A percentile compares a stretch with the other conserved stretches of the same genome.
These are phyloP conservation scores for Strix uralensis DNA, from an alignment of 2,113 vertebrate species.

Conservation along the genomic window DNA sequence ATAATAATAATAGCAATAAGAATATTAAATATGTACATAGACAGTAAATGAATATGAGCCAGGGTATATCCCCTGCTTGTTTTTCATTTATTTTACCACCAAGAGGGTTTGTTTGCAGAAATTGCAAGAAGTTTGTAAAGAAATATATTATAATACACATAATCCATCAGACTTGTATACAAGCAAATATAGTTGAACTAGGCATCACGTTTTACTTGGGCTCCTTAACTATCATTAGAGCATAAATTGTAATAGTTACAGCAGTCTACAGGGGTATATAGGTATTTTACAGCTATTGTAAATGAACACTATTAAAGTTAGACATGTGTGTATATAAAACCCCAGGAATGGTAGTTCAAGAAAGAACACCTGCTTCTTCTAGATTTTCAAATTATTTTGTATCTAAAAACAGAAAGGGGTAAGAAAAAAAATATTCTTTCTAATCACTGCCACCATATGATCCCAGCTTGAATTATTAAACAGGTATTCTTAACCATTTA, in stretches of 20 bases:
- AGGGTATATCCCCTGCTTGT: neutral
- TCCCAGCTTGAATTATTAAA: constrained; percentile 7
- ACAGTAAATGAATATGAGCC: neutral
- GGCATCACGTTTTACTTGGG: constrained; percentile 60
- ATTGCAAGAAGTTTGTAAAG: constrained; percentile 47
- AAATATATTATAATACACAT: constrained; percentile 45
- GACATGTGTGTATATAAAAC: constrained; percentile 69
- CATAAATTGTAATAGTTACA: constrained; percentile 72
- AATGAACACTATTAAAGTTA: constrained; percentile 70
- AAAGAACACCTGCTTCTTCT: constrained; percentile 63
- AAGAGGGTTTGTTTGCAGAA: neutral
- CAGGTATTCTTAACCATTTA: neutral
- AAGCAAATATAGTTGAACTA: constrained; percentile 56
- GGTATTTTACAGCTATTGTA: constrained; percentile 74
- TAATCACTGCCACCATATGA: neutral
- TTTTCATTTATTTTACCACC: constrained; percentile 13
- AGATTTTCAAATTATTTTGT: constrained; percentile 24
- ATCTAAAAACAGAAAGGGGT: constrained; percentile 52
- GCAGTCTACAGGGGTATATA: constrained; percentile 46
- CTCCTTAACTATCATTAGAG: constrained; percentile 71
- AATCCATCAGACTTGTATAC: constrained; percentile 61
- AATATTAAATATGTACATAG: neutral
- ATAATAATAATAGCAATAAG: neutral
- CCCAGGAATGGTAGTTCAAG: constrained; percentile 61
- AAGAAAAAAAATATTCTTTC: neutral